A percentile compares a stretch with the other conserved stretches of the same genome.
phyloP scores from a whole-genome alignment of 2,113 vertebrate species.

The Chloroceryle aenea region DNA sequence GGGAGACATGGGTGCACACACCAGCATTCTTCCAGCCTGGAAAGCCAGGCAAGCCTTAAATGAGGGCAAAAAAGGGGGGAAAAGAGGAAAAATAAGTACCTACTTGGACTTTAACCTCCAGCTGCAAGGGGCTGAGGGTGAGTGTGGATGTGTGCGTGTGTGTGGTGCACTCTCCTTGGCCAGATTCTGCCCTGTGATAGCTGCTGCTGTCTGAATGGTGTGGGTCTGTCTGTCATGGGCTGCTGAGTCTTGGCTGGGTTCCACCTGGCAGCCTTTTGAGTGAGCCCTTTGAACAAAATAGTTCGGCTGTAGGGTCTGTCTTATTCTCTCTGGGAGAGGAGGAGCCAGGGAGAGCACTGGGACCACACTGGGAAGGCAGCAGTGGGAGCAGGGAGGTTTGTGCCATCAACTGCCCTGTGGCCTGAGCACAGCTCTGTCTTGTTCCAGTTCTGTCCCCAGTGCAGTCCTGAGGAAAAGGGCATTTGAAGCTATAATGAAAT shows the following conservation, averaged over 20 bases:
- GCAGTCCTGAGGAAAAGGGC: not conserved
- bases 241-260: conserved; percentile 14
- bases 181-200: not conserved
- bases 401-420: rapidly evolving
- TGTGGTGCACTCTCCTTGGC: not conserved
- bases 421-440: rapidly evolving
- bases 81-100: no score
- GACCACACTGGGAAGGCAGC: rapidly evolving
- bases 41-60: not conserved
- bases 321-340: not conserved
- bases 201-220: not conserved
- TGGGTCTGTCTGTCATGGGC: not conserved
- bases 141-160: rapidly evolving
- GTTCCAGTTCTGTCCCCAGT: not conserved
- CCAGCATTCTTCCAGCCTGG: not conserved
- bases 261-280: not conserved
- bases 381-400: not conserved
- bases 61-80: not conserved
- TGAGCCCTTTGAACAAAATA: not conserved
- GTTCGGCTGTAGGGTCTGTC: not conserved
- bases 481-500: not conserved
- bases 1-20: rapidly evolving
- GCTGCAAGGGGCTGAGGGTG: rapidly evolving
- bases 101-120: not conserved
- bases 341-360: not conserved